Conservation (phyloP, 2,888 invertebrate species). For the Sthenelais limicola region DNA sequence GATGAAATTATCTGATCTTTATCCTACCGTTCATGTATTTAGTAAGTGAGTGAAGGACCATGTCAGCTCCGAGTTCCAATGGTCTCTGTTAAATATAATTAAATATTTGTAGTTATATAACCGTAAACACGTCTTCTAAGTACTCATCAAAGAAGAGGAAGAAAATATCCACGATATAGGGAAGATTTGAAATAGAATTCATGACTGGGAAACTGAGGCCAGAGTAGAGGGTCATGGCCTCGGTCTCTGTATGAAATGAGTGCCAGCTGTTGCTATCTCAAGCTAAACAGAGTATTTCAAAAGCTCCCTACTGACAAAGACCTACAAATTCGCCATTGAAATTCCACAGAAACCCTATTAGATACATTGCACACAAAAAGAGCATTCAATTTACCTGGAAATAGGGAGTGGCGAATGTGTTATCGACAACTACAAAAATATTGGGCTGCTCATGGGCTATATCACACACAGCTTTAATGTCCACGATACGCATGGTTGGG, state of each 20-base stretch:
- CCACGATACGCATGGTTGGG: conserved; percentile 90
- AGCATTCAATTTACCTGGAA: conserved; percentile 77
- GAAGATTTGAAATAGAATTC: too few relatives aligned
- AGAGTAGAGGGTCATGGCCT: too few relatives aligned
- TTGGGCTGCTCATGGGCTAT: conserved; percentile 75
- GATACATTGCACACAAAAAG: not conserved
- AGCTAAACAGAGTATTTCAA: too few relatives aligned
- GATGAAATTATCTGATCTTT: too few relatives aligned
- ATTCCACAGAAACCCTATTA: not conserved
- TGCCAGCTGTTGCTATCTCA: too few relatives aligned
- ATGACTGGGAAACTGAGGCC: too few relatives aligned
- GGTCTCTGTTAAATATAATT: conserved; percentile 79
- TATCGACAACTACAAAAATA: conserved; percentile 88
- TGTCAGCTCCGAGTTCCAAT: conserved; percentile 90
- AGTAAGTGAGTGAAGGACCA: conserved; percentile 92
- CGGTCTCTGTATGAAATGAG: too few relatives aligned
- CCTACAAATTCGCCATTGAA: not conserved
- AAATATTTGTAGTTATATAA: not conserved
- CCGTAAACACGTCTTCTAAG: not conserved
- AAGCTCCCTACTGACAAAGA: not conserved
- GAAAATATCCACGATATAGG: too few relatives aligned
- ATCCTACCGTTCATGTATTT: conserved; percentile 93
- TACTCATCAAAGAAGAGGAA: not conserved
- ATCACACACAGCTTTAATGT: conserved; percentile 82
- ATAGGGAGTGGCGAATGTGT: conserved; percentile 93